Evolutionary conservation across 2,888 invertebrate species (phyloP).

Genomic region (Hypselothyrea guttata): DNA sequence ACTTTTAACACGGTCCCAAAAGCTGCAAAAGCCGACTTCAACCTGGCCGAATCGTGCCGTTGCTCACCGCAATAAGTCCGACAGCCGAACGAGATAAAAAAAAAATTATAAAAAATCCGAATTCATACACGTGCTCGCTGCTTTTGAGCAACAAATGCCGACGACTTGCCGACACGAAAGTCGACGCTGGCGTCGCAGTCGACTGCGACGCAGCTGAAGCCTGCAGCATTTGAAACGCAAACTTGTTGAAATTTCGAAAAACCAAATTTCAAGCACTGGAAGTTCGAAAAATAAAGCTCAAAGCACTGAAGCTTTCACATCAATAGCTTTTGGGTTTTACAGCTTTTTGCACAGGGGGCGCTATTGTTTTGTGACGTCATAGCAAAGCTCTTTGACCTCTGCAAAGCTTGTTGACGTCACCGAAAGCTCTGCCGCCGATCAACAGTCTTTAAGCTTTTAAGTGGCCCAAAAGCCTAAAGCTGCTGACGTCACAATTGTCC

Average conservation of each 20-base stretch:
- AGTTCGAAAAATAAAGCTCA: conserved; percentile 64
- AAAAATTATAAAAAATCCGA: too few relatives aligned
- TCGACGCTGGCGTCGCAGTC: conserved; percentile 9
- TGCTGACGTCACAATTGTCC: conserved; percentile 7
- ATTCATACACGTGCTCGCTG: conserved; percentile 54
- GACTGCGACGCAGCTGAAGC: conserved; percentile 10
- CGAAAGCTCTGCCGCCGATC: conserved; percentile 28
- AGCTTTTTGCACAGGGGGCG: too few relatives aligned
- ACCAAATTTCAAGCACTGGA: conserved; percentile 50
- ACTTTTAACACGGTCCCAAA: too few relatives aligned
- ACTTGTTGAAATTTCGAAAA: conserved; percentile 72
- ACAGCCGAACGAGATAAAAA: conserved; percentile 26
- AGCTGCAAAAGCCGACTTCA: conserved; percentile 20
- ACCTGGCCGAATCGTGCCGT: conserved; percentile 6
- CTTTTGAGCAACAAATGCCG: conserved; percentile 70
- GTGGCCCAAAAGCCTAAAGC: conserved; percentile 9
- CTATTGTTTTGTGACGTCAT: conserved; percentile 29
- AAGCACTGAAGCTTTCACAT: conserved; percentile 9
- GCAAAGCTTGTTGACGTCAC: conserved; percentile 29
- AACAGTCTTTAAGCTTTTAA: conserved; percentile 28
- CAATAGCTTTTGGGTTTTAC: conserved; percentile 33
- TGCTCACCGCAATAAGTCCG: conserved; percentile 16
- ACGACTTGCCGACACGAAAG: conserved; percentile 20
- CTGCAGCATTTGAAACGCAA: conserved; percentile 36
- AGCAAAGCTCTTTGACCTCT: conserved; percentile 20